These are phyloP conservation scores for Henricia sp. DNA, from an alignment of 53 echinoderm and acorn worm species.

Conservation along the genomic window DNA sequence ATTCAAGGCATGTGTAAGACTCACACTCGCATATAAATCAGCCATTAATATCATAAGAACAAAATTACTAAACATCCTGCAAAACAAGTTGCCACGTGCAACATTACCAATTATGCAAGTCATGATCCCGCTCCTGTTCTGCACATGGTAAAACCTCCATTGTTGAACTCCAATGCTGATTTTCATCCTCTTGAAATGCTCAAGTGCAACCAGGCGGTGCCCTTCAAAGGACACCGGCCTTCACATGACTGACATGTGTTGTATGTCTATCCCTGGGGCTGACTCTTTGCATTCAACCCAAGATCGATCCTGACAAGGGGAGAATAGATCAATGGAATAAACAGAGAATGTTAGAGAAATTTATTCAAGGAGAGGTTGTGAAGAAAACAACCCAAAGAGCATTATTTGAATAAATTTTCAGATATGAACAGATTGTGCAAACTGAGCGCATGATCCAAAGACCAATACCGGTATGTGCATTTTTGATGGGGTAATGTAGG, in stretches of 20 bases:
- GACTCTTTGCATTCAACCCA: background rate
- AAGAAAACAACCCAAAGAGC: background rate
- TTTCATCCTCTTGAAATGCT: background rate
- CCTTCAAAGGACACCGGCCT: background rate
- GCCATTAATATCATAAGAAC: too few relatives aligned
- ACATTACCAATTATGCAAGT: too few relatives aligned
- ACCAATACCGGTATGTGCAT: too few relatives aligned
- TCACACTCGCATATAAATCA: too few relatives aligned
- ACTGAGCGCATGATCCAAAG: too few relatives aligned
- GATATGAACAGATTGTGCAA: constrained; percentile 18
- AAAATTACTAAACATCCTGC: too few relatives aligned
- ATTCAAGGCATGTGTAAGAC: too few relatives aligned
- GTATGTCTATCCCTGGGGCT: background rate
- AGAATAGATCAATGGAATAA: constrained; percentile 3
- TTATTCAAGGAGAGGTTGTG: background rate
- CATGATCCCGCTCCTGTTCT: too few relatives aligned
- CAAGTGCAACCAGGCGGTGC: background rate
- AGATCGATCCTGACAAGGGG: constrained; percentile 13
- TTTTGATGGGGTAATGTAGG: too few relatives aligned
- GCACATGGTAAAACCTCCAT: too few relatives aligned
- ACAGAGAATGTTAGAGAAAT: background rate
- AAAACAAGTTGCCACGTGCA: too few relatives aligned
- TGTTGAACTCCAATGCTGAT: too few relatives aligned
- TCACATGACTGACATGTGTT: background rate
- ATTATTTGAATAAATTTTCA: background rate